phyloP scores from a whole-genome alignment of 2,113 vertebrate genomes.

The Megalops atlanticus region DNA sequence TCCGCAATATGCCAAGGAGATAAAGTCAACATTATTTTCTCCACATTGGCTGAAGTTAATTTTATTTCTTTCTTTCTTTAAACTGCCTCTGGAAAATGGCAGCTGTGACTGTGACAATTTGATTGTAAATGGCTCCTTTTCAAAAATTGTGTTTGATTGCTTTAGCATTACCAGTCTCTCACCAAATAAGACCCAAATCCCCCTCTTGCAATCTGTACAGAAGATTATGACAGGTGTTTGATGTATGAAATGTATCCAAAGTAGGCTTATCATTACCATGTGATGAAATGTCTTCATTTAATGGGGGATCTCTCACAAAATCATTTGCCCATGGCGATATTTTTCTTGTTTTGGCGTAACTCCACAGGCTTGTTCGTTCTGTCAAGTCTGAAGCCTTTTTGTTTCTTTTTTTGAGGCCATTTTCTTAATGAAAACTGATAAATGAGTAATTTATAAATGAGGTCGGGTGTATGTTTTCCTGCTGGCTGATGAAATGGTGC shows the following conservation, averaged over 20 bases:
- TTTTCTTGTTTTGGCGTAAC: constrained; percentile 27
- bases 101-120: neutral
- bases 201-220: neutral
- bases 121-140: neutral
- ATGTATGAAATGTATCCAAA: neutral
- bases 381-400: constrained; percentile 27
- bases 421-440: constrained; percentile 21
- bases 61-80: too few relatives aligned
- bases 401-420: constrained; percentile 31
- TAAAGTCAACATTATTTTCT: too few relatives aligned
- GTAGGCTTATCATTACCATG: neutral
- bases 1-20: too few relatives aligned
- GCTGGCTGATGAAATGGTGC: neutral
- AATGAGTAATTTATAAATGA: neutral
- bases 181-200: neutral
- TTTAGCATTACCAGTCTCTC: neutral
- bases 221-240: constrained; percentile 4
- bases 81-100: neutral
- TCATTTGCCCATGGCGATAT: neutral
- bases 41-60: too few relatives aligned
- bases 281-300: neutral
- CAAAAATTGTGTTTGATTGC: neutral
- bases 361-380: constrained; percentile 19
- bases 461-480: neutral
- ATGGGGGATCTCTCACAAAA: constrained; percentile 2